phyloP scores from a whole-genome alignment of 2,888 invertebrate species.

The Andrena trimmerana region DNA sequence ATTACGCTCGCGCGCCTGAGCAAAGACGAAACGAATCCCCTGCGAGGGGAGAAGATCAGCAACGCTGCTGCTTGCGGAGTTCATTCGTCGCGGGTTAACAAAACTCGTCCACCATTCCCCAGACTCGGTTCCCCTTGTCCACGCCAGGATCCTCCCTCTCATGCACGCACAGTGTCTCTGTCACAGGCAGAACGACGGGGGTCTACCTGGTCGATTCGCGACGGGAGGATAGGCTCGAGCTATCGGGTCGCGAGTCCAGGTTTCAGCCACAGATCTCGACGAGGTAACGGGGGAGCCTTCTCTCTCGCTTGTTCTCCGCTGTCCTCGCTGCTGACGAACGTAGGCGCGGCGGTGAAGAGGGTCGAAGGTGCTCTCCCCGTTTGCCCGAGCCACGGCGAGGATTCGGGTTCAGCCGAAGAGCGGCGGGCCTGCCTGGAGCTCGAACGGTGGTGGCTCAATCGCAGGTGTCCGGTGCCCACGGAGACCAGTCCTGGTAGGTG shows the following conservation, averaged over 20 bases:
- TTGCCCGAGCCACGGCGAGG: slow-evolving; percentile 3
- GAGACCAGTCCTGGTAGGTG: slow-evolving; percentile 79
- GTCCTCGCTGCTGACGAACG: neutral
- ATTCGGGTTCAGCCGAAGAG: slow-evolving; percentile 1
- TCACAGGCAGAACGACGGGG: neutral
- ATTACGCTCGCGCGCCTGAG: neutral
- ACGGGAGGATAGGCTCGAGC: neutral
- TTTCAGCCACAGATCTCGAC: neutral
- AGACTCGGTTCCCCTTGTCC: slow-evolving; percentile 2
- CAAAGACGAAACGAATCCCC: neutral
- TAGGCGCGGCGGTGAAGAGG: neutral
- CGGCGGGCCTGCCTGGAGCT: slow-evolving; percentile 1
- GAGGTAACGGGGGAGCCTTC: neutral
- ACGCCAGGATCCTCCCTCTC: neutral
- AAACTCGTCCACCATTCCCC: slow-evolving; percentile 27
- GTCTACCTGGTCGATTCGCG: neutral
- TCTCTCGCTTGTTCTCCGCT: neutral
- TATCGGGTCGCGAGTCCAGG: neutral
- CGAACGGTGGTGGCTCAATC: slow-evolving; percentile 71
- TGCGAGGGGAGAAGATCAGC: neutral
- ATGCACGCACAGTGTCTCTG: neutral
- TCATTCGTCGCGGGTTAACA: neutral
- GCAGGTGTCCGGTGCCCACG: slow-evolving; percentile 81
- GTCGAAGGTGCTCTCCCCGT: neutral
- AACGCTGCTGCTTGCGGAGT: slow-evolving; percentile 2